A percentile compares a stretch with the other conserved stretches of the same genome.
These are phyloP conservation scores for Cotesia chilonis DNA, from an alignment of 1,140 invertebrate genomes.

Conservation along the genomic window DNA sequence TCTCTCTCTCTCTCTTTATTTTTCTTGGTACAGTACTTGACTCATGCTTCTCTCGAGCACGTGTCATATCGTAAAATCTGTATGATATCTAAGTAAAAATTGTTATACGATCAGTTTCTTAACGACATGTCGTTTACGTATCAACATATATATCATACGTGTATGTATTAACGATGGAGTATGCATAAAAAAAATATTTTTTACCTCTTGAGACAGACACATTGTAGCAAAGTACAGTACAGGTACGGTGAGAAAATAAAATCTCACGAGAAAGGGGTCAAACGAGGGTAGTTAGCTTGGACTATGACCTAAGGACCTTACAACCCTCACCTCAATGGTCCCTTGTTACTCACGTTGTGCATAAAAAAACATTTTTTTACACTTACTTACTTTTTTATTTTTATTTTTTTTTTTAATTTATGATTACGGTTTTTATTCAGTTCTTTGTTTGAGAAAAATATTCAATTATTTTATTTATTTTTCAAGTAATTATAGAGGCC, in stretches of 20 bases:
- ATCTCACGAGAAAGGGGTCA: constrained; percentile 20
- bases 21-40: not conserved
- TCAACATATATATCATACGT: not conserved
- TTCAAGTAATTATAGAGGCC: not conserved
- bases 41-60: constrained; percentile 11
- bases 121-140: not conserved
- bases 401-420: not conserved
- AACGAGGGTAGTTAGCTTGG: constrained; percentile 23
- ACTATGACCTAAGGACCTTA: constrained; percentile 1
- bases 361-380: not conserved
- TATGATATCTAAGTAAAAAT: constrained; percentile 18
- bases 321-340: not conserved
- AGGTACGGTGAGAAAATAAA: constrained; percentile 13
- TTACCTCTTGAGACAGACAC: constrained; percentile 1
- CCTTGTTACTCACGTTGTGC: constrained; percentile 25
- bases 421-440: not conserved
- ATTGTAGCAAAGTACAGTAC: no score
- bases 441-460: not conserved
- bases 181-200: not conserved
- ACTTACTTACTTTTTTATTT: not conserved
- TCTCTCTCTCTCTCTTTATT: not conserved
- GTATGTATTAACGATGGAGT: not conserved
- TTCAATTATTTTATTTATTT: constrained; percentile 7
- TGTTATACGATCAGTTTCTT: constrained; percentile 3
- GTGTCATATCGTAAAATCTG: constrained; percentile 28